phyloP scores from a whole-genome alignment of 2,113 vertebrate genomes.

The Ctenodactylus gundi region DNA sequence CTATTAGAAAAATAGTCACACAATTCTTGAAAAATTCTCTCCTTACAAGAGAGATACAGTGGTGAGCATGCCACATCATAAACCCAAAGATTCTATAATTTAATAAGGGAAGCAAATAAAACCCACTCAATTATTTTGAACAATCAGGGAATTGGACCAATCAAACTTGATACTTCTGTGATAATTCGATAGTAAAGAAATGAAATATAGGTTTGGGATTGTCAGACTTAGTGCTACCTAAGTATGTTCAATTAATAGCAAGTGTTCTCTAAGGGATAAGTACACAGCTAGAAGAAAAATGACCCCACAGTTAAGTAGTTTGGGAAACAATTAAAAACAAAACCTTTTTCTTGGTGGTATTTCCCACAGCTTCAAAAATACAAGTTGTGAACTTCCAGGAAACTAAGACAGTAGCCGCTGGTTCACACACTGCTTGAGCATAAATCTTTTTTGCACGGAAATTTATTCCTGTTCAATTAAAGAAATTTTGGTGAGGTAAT shows the following conservation, averaged over 20 bases:
- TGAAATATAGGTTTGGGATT: neutral
- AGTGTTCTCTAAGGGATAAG: neutral
- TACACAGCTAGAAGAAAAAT: neutral
- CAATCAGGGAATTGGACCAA: neutral
- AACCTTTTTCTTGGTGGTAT: neutral
- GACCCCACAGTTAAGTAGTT: neutral
- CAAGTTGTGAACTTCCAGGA: neutral
- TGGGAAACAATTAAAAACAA: neutral
- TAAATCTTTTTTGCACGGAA: neutral
- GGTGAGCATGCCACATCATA: neutral
- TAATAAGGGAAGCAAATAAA: neutral
- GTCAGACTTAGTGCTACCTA: neutral
- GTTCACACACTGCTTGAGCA: neutral
- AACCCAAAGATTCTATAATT: neutral
- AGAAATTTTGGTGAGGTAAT: neutral
- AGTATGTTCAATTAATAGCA: neutral
- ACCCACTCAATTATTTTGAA: neutral
- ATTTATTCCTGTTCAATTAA: neutral
- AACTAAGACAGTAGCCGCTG: neutral
- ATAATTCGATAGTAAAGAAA: neutral
- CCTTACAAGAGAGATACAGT: neutral
- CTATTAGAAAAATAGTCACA: neutral
- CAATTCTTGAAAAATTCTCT: neutral
- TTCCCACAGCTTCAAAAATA: neutral
- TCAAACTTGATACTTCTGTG: neutral